phyloP scores from a whole-genome alignment of 2,113 vertebrate species.

The Trinectes maculatus region DNA sequence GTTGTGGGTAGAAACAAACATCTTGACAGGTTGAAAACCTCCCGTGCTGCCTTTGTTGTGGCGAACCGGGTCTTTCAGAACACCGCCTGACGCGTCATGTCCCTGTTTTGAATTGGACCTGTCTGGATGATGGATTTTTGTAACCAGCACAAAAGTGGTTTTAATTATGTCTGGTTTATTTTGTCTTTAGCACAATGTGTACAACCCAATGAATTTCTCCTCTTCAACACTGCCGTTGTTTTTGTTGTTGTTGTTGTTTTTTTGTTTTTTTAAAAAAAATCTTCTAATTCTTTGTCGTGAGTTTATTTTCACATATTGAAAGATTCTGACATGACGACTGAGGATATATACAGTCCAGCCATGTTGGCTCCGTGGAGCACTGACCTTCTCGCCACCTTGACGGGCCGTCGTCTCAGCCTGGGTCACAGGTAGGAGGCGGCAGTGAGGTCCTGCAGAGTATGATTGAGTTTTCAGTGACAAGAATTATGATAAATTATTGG shows the following conservation, averaged over 20 bases:
- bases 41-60: conserved; percentile 49
- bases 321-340: not conserved
- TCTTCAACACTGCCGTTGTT: not conserved
- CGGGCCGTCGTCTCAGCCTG: conserved; percentile 17
- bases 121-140: not conserved
- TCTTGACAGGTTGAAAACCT: conserved; percentile 57
- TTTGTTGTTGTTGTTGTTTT: too few species aligned
- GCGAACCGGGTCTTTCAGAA: conserved; percentile 48
- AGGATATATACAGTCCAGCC: not conserved
- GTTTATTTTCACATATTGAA: too few species aligned
- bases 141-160: not conserved
- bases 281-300: not conserved
- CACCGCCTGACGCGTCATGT: conserved; percentile 6
- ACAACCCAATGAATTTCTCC: not conserved
- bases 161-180: conserved; percentile 1
- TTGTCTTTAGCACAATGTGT: not conserved
- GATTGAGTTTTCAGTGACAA: conserved; percentile 74
- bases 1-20: conserved; percentile 61
- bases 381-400: conserved; percentile 52
- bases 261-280: too few species aligned
- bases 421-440: conserved; percentile 50
- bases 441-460: conserved; percentile 50
- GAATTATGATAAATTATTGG: conserved; percentile 83
- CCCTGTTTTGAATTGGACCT: conserved; percentile 21
- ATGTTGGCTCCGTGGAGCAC: not conserved